These are phyloP conservation scores for Drosophila acutilabella DNA, from an alignment of 2,888 invertebrate genomes.

Conservation along the genomic window DNA sequence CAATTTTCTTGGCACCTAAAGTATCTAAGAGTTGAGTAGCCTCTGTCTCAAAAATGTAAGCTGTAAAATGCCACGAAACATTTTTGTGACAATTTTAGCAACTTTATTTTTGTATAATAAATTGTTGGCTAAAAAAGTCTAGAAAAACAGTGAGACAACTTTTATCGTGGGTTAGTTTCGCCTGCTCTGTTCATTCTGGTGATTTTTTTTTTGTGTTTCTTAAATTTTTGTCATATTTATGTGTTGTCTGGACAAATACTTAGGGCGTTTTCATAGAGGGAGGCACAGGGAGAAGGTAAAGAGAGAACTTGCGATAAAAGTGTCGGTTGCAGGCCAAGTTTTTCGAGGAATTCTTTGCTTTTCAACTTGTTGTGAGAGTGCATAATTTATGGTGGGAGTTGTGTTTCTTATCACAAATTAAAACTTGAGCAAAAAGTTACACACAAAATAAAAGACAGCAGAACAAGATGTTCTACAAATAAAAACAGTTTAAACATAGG, in stretches of 20 bases:
- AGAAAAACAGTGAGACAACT: slow-evolving; percentile 39
- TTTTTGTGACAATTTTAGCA: slow-evolving; percentile 46
- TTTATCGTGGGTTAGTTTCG: slow-evolving; percentile 42
- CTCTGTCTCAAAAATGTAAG: not conserved
- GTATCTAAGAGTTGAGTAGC: slow-evolving; percentile 2
- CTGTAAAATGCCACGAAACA: slow-evolving; percentile 37
- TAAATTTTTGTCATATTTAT: slow-evolving; percentile 15
- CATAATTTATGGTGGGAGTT: slow-evolving; percentile 35
- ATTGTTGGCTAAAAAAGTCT: slow-evolving; percentile 55
- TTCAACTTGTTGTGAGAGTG: slow-evolving; percentile 14
- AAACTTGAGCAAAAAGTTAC: slow-evolving; percentile 21
- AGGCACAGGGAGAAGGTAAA: not conserved
- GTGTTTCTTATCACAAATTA: slow-evolving; percentile 21
- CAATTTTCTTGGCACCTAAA: not conserved
- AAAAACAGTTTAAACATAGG: not conserved
- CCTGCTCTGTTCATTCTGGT: slow-evolving; percentile 2
- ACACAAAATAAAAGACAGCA: not conserved
- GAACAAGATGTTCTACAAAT: not conserved
- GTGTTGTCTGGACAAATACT: slow-evolving; percentile 37
- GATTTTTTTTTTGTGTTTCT: not conserved
- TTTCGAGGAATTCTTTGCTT: slow-evolving; percentile 30
- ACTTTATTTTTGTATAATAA: slow-evolving; percentile 58
- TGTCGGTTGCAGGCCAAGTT: slow-evolving; percentile 36
- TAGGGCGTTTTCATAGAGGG: slow-evolving; percentile 20
- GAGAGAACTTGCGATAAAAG: slow-evolving; percentile 13